Conservation (phyloP, 2,888 invertebrate genomes). For the Dolichomitus sp. region DNA sequence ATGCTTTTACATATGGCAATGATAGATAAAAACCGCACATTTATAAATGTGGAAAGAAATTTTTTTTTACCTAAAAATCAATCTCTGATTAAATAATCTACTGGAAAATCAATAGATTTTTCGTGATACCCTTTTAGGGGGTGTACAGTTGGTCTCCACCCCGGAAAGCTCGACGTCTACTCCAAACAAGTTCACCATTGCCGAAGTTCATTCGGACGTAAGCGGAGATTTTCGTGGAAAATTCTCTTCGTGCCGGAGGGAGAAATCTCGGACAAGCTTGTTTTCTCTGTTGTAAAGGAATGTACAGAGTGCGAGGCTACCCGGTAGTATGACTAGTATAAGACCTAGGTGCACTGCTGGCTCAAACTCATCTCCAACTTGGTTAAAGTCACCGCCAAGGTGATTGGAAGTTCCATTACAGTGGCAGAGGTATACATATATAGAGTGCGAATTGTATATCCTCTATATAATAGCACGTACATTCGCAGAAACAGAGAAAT, state of each 20-base stretch:
- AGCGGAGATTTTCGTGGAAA: constrained; percentile 11
- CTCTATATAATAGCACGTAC: constrained; percentile 14
- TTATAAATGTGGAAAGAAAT: too few species aligned
- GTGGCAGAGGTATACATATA: constrained; percentile 3
- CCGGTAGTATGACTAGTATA: neutral
- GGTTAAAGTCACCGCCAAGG: constrained; percentile 74
- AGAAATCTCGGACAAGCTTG: constrained; percentile 25
- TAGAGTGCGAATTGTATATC: constrained; percentile 14
- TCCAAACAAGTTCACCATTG: constrained; percentile 1
- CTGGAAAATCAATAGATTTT: neutral
- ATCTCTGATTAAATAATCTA: neutral
- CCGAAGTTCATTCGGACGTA: constrained; percentile 6
- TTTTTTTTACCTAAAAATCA: neutral
- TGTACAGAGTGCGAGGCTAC: neutral
- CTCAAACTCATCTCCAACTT: constrained; percentile 72
- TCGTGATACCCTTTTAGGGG: neutral
- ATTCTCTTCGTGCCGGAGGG: constrained; percentile 18
- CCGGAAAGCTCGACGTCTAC: neutral
- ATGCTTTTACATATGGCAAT: too few species aligned
- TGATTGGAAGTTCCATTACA: constrained; percentile 64
- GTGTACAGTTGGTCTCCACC: too few species aligned
- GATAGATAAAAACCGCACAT: too few species aligned
- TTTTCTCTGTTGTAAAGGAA: constrained; percentile 16
- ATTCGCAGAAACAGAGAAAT: constrained; percentile 18
- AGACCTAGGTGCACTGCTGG: neutral